phyloP scores from a whole-genome alignment of 2,888 invertebrate species.

The Pollenia angustigena region DNA sequence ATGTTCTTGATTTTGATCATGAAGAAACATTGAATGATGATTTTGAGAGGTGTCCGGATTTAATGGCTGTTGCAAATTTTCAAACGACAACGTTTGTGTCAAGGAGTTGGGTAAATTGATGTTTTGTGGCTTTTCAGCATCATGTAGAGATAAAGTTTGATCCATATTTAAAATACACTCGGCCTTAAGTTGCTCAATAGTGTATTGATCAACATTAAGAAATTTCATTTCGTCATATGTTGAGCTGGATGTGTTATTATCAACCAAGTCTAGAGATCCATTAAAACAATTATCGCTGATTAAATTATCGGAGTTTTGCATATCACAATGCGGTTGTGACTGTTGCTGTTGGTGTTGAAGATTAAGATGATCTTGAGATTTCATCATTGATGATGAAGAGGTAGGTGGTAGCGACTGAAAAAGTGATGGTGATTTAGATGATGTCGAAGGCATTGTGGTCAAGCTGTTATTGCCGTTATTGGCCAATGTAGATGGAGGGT shows the following conservation, averaged over 20 bases:
- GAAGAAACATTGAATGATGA: slow-evolving; percentile 50
- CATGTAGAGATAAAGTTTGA: slow-evolving; percentile 80
- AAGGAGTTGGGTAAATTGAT: slow-evolving; percentile 47
- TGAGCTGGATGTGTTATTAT: slow-evolving; percentile 78
- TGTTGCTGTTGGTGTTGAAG: slow-evolving; percentile 62
- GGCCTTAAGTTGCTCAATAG: slow-evolving; percentile 84
- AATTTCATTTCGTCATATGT: slow-evolving; percentile 84
- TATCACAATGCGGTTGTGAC: slow-evolving; percentile 64
- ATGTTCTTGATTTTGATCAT: slow-evolving; percentile 46
- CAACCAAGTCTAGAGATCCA: slow-evolving; percentile 79
- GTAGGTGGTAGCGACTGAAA: slow-evolving; percentile 65
- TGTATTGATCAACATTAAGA: slow-evolving; percentile 84
- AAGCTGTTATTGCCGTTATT: slow-evolving; percentile 55
- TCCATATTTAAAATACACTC: slow-evolving; percentile 84
- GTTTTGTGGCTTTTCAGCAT: slow-evolving; percentile 65
- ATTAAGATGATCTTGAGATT: slow-evolving; percentile 52
- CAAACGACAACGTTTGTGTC: slow-evolving; percentile 52
- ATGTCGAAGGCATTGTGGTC: slow-evolving; percentile 68
- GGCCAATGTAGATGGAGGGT: slow-evolving; percentile 75
- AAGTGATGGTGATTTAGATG: slow-evolving; percentile 75
- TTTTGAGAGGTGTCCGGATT: slow-evolving; percentile 44
- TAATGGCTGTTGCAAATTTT: slow-evolving; percentile 57
- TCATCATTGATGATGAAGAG: slow-evolving; percentile 63
- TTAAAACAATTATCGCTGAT: slow-evolving; percentile 72
- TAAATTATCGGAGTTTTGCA: slow-evolving; percentile 62